Evolutionary conservation across 30 jellyfish, hydroid and myxozoan genomes (phyloP).

Genomic region (Morbakka virulenta): DNA sequence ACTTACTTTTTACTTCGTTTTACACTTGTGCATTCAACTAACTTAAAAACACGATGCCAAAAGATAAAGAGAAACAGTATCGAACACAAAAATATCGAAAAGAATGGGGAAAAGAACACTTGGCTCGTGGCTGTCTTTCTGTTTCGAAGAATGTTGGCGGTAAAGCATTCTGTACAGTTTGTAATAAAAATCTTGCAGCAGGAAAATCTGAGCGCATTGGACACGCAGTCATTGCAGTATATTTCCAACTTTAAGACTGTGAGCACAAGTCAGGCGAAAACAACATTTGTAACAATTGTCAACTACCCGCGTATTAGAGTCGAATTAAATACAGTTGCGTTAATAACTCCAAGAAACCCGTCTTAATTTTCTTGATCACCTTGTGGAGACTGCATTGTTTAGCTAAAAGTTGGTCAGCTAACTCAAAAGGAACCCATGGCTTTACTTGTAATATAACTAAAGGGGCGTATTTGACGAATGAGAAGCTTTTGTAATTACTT

Average conservation of each 20-base stretch:
- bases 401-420: too few species aligned
- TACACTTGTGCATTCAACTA: too few species aligned
- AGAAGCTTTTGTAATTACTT: too few species aligned
- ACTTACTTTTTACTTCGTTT: not conserved
- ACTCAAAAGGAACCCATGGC: slow-evolving; percentile 10
- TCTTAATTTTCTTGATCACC: slow-evolving; percentile 11
- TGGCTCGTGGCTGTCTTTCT: slow-evolving; percentile 37
- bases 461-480: slow-evolving; percentile 21
- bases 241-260: not conserved
- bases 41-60: not conserved
- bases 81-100: slow-evolving; percentile 21
- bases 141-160: not conserved
- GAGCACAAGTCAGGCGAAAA: not conserved
- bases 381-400: slow-evolving; percentile 26
- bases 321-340: slow-evolving; percentile 41
- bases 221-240: slow-evolving; percentile 6
- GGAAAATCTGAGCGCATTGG: slow-evolving; percentile 18
- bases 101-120: slow-evolving; percentile 35
- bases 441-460: slow-evolving; percentile 22
- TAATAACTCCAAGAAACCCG: slow-evolving; percentile 15
- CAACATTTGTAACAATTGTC: not conserved
- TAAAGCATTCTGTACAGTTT: slow-evolving; percentile 19
- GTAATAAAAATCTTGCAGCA: slow-evolving; percentile 18
- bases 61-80: slow-evolving; percentile 16
- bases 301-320: slow-evolving; percentile 14